phyloP scores from a whole-genome alignment of 2,113 vertebrate genomes.

The Grammomys dolichurus region DNA sequence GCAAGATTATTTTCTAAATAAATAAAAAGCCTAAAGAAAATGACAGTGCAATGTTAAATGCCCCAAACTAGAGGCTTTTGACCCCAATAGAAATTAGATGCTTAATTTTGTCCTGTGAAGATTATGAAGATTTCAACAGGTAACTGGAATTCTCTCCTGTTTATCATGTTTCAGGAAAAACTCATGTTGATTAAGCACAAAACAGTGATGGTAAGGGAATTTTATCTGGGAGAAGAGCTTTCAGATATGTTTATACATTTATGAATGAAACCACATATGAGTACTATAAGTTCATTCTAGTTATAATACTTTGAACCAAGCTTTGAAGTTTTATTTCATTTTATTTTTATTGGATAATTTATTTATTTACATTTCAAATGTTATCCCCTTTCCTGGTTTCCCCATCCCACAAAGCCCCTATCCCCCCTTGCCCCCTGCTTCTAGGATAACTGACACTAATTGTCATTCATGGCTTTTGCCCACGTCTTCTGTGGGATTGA shows the following conservation, averaged over 20 bases:
- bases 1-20: constrained; percentile 49
- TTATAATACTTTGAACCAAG: background rate
- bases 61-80: background rate
- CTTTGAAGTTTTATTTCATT: constrained; percentile 14
- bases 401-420: too few species aligned
- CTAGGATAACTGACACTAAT: too few species aligned
- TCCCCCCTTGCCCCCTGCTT: too few species aligned
- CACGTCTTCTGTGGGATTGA: background rate
- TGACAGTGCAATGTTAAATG: background rate
- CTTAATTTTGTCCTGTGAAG: background rate
- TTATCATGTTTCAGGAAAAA: background rate
- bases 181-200: constrained; percentile 27
- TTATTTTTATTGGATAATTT: too few species aligned
- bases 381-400: too few species aligned
- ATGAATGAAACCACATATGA: background rate
- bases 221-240: background rate
- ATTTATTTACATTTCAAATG: too few species aligned
- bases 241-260: background rate
- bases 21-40: constrained; percentile 34
- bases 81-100: background rate
- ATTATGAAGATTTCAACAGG: background rate
- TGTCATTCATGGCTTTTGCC: background rate
- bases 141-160: background rate
- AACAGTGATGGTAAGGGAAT: background rate
- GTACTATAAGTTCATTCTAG: background rate